Evolutionary conservation across 2,888 invertebrate genomes (phyloP), one percentile per base, ranked within the genome.

Genomic region (Pseudococcus longispinus): DNA sequence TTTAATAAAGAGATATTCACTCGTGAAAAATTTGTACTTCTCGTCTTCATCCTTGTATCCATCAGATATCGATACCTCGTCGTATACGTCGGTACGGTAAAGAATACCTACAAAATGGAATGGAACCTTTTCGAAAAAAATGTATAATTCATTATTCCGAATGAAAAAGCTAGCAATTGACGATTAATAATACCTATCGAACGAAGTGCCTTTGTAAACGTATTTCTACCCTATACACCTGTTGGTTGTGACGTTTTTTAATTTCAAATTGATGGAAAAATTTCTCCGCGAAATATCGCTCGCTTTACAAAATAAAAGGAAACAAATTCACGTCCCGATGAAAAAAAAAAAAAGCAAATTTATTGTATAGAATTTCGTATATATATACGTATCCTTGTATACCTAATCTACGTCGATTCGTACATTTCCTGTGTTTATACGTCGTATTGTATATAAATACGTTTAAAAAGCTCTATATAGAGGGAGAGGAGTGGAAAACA

Each of bases 381-480:
- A 37, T 9, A n/a, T 37, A 37, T 37, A 8, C 37, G 37, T 37
- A 37, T 37, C 37, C 15, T 55, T n/a, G 23, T 60, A 60, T 60
- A 60, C 60, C 60, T 51, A 23, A 20, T 6, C 55, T 55, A 11
- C 23, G 60, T 60, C 20, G 60, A 60, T 60, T 60, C 20, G 60
- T 60, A 60, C 60, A 60, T 60, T 23, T 60, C 23, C 60, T 60
- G 9, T 11, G 60, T 60, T 23, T 60, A 60, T 60, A 23, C 60
- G 20, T 55, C 55, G 55, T 60, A 60, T 60, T 60, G 60, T 60
- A 60, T 60, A 60, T 60, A 60, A 60, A 60, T 60, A 60, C 60
- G 23, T 60, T 60, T 60, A 60, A 60, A 60, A 23, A 23, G 60
- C 23, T 20, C 60, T 8, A 60, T 60, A 23, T 60, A 3, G 20